Percentiles rank a stretch among this genome's conserved stretches.
Evolutionary conservation across 2,888 invertebrate genomes (phyloP).

Genomic region (Eristalinus aeneus): DNA sequence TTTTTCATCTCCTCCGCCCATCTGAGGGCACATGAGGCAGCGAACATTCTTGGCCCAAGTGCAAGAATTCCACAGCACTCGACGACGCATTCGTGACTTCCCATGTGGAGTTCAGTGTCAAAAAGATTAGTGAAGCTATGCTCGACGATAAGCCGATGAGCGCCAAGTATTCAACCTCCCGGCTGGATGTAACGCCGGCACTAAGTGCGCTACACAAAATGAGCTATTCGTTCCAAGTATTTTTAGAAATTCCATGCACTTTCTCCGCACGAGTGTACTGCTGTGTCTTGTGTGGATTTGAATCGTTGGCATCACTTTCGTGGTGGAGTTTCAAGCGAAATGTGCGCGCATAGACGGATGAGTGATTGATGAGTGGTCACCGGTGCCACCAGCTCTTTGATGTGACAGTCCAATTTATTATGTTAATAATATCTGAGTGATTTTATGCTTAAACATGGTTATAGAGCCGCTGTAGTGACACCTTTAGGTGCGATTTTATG

Average conservation of each 20-base stretch:
- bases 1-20: not conserved
- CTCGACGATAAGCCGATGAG: conserved; percentile 31
- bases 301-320: conserved; percentile 9
- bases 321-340: conserved; percentile 34
- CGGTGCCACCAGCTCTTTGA: conserved; percentile 54
- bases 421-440: conserved; percentile 38
- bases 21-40: not conserved
- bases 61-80: conserved; percentile 48
- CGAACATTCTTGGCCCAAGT: conserved; percentile 55
- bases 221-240: conserved; percentile 35
- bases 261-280: not conserved
- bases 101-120: conserved; percentile 64
- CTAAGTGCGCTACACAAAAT: not conserved
- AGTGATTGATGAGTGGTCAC: conserved; percentile 64
- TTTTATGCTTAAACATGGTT: conserved; percentile 32
- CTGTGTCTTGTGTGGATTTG: conserved; percentile 31
- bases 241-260: conserved; percentile 64
- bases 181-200: not conserved
- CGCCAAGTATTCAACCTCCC: conserved; percentile 48
- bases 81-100: conserved; percentile 32
- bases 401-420: conserved; percentile 65
- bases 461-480: not conserved
- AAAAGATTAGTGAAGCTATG: conserved; percentile 59
- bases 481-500: not conserved
- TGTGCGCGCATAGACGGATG: conserved; percentile 40